These are phyloP conservation scores for Paguma larvata DNA, from an alignment of 2,797 vertebrate genomes.

Conservation along the genomic window DNA sequence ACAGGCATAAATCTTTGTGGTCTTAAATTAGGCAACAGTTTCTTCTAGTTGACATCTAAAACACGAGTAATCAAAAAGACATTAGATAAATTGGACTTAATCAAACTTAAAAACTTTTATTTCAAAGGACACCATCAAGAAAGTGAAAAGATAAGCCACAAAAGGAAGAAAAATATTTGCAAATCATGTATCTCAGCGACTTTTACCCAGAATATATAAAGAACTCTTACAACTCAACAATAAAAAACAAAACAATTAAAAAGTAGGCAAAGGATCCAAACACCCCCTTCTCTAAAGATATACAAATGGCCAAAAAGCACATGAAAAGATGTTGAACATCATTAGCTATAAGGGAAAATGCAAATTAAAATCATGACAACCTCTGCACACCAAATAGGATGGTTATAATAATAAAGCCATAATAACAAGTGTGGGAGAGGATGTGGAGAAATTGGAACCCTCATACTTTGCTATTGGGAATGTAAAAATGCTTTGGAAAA, in stretches of 20 bases:
- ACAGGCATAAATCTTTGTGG: not conserved
- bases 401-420: not conserved
- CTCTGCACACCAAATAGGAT: conserved; percentile 15
- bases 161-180: not conserved
- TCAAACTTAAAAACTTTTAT: conserved; percentile 22
- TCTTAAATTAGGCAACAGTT: not conserved
- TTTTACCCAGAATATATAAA: conserved; percentile 4
- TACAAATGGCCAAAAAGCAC: not conserved
- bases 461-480: not conserved
- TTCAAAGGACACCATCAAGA: conserved; percentile 35
- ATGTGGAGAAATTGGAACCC: not conserved
- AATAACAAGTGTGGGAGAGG: not conserved
- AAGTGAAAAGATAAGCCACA: not conserved
- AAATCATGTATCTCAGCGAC: not conserved
- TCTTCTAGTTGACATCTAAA: conserved; percentile 15
- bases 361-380: conserved; percentile 49
- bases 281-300: conserved; percentile 42
- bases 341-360: conserved; percentile 26
- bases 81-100: not conserved
- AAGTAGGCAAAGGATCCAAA: conserved; percentile 7
- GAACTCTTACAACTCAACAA: conserved; percentile 1
- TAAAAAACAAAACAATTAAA: conserved; percentile 43
- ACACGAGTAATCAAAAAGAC: not conserved
- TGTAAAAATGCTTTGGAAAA: not conserved
- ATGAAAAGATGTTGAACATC: conserved; percentile 7